Percentiles rank a stretch among this genome's conserved stretches.
These are phyloP conservation scores for Stegastes partitus DNA, from an alignment of 2,113 vertebrate genomes.

Conservation along the genomic window DNA sequence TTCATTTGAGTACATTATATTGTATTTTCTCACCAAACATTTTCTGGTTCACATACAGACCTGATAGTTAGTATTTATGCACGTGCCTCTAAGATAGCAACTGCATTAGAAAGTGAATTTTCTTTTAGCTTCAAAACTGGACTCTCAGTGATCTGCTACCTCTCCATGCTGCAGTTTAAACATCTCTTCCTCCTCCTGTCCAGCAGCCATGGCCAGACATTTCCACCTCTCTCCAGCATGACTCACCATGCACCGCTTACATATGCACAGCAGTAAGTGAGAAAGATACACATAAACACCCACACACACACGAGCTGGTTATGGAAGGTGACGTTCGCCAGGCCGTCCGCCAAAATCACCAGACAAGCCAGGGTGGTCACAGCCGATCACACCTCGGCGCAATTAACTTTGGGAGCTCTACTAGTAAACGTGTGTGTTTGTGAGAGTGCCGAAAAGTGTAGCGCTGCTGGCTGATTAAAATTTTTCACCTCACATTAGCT, in stretches of 20 bases:
- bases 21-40: neutral
- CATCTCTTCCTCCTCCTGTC: slow-evolving; percentile 16
- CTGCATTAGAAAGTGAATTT: slow-evolving; percentile 16
- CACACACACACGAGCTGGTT: slow-evolving; percentile 17
- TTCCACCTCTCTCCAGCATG: slow-evolving; percentile 37
- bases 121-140: slow-evolving; percentile 25
- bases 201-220: slow-evolving; percentile 26
- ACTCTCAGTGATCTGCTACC: neutral
- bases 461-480: neutral
- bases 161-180: slow-evolving; percentile 23
- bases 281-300: slow-evolving; percentile 13
- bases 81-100: neutral
- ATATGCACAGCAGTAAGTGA: slow-evolving; percentile 22
- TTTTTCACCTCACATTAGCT: neutral
- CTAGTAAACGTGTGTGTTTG: neutral
- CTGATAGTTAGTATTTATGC: neutral
- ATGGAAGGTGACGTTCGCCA: slow-evolving; percentile 53
- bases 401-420: slow-evolving; percentile 28
- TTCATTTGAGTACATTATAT: neutral
- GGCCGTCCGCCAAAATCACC: slow-evolving; percentile 36
- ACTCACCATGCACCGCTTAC: slow-evolving; percentile 50
- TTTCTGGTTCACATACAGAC: neutral
- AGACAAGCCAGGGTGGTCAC: slow-evolving; percentile 20
- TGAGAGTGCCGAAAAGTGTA: neutral
- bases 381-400: neutral